These are phyloP conservation scores for Xerus rutilus DNA, from an alignment of 2,797 vertebrate genomes.

Conservation along the genomic window DNA sequence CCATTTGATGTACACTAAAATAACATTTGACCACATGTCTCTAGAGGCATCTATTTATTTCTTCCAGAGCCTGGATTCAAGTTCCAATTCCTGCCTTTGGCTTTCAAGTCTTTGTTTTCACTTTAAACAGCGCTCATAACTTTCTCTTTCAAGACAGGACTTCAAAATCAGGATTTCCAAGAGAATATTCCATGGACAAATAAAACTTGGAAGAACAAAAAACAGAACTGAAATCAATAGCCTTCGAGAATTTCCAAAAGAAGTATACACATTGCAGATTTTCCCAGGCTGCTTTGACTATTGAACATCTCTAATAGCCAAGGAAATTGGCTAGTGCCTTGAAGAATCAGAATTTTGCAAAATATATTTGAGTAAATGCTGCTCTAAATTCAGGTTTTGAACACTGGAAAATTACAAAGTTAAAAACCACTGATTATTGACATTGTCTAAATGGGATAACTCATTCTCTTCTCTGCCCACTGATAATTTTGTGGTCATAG, in stretches of 20 bases:
- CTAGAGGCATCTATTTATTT: neutral
- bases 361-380: neutral
- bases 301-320: neutral
- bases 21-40: neutral
- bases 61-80: neutral
- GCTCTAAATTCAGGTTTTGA: neutral
- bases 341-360: slow-evolving; percentile 24
- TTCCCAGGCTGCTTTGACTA: neutral
- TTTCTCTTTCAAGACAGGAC: neutral
- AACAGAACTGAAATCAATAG: neutral
- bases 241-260: neutral
- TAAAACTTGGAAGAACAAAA: neutral
- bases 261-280: neutral
- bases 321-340: neutral
- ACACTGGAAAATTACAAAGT: neutral
- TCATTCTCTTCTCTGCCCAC: neutral
- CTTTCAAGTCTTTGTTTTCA: neutral
- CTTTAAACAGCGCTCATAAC: neutral
- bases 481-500: neutral
- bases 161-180: slow-evolving; percentile 51
- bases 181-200: neutral
- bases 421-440: neutral
- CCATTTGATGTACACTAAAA: neutral
- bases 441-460: neutral
- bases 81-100: neutral